Percentiles rank a stretch among this genome's conserved stretches.
Evolutionary conservation across 1,140 invertebrate species (phyloP).

Genomic region (Neomicropteryx cornuta): DNA sequence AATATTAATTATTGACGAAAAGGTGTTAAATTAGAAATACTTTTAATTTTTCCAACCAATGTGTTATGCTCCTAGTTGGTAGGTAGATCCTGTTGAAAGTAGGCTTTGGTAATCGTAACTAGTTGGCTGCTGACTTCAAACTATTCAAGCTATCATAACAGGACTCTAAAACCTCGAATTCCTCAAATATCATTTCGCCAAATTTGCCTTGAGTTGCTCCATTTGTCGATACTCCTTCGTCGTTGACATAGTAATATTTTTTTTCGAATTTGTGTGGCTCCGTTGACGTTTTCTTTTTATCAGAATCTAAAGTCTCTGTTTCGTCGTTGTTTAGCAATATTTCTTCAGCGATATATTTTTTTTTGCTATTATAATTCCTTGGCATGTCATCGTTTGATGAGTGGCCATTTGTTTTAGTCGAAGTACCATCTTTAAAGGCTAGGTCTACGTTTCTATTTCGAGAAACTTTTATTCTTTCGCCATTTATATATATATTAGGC

Average conservation of each 20-base stretch:
- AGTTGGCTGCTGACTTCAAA: slow-evolving; percentile 30
- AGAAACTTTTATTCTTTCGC: slow-evolving; percentile 19
- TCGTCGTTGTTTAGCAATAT: neutral
- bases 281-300: slow-evolving; percentile 6
- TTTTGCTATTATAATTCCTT: no score
- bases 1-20: no score
- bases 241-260: slow-evolving; percentile 37
- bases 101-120: no score
- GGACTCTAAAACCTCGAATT: slow-evolving; percentile 59
- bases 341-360: no score
- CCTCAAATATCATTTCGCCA: slow-evolving; percentile 73
- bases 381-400: no score
- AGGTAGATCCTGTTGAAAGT: no score
- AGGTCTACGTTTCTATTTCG: slow-evolving; percentile 34
- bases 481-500: no score
- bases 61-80: no score
- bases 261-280: slow-evolving; percentile 31
- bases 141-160: slow-evolving; percentile 47
- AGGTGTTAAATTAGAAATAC: no score
- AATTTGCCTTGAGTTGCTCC: slow-evolving; percentile 45
- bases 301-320: neutral
- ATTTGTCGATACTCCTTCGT: slow-evolving; percentile 36
- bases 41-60: no score
- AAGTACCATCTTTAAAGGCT: no score
- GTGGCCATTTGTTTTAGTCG: no score